These are phyloP conservation scores for Dinomys branickii DNA, from an alignment of 2,113 vertebrate genomes.

Conservation along the genomic window DNA sequence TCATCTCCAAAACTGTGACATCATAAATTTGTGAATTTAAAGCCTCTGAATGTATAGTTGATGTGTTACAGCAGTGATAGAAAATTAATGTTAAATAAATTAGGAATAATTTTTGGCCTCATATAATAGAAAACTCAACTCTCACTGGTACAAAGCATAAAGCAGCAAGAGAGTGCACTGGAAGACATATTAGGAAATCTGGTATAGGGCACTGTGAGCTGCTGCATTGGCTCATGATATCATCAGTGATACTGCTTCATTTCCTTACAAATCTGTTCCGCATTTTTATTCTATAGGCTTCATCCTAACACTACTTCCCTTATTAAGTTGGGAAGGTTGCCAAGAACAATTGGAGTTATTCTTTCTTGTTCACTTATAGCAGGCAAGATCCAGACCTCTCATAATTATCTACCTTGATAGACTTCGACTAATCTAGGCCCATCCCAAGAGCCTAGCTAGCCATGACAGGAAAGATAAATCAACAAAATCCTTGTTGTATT, in stretches of 20 bases:
- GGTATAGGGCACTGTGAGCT: not conserved
- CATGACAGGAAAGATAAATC: not conserved
- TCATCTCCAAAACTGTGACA: not conserved
- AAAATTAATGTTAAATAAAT: not conserved
- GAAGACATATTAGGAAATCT: not conserved
- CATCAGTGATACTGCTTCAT: not conserved
- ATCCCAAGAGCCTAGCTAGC: not conserved
- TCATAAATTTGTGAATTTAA: not conserved
- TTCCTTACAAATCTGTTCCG: not conserved
- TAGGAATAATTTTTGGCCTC: not conserved
- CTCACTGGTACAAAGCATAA: not conserved
- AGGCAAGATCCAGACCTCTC: not conserved
- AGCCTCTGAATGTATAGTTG: not conserved
- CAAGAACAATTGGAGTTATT: constrained; percentile 17
- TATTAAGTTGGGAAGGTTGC: constrained; percentile 14
- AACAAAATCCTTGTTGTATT: not conserved
- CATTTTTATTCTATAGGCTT: constrained; percentile 12
- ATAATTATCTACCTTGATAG: not conserved
- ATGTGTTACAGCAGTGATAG: not conserved
- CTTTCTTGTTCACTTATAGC: constrained; percentile 12
- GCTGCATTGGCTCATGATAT: not conserved
- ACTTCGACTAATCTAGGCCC: not conserved
- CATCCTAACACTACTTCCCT: not conserved
- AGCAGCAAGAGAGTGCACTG: not conserved
- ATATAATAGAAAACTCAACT: not conserved